phyloP scores from a whole-genome alignment of 2,888 invertebrate genomes.

The Rhagonycha fulva region DNA sequence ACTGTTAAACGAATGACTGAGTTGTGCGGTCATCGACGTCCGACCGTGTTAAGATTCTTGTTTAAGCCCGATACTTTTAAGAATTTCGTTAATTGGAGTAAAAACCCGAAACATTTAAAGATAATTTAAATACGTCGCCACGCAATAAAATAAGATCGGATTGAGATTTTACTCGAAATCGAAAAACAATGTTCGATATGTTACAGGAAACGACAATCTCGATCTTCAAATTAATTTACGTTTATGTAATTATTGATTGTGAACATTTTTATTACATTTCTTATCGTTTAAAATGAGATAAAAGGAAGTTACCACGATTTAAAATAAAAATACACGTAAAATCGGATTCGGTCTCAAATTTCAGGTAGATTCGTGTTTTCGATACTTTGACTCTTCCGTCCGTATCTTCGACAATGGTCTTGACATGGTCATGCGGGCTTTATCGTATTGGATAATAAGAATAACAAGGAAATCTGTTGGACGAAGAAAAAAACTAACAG shows the following conservation, averaged over 20 bases:
- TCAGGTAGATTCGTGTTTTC: not conserved
- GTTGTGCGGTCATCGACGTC: constrained; percentile 24
- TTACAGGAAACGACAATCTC: not conserved
- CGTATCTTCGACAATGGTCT: not conserved
- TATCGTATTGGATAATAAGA: not conserved
- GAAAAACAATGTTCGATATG: not conserved
- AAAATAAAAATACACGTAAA: not conserved
- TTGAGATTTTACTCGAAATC: not conserved
- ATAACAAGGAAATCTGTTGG: not conserved
- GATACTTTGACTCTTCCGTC: not conserved
- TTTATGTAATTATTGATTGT: not conserved
- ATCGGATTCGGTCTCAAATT: not conserved
- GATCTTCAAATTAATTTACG: not conserved
- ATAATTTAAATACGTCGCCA: not conserved
- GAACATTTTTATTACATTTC: not conserved
- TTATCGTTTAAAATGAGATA: not conserved
- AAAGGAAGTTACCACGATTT: not conserved
- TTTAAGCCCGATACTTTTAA: not conserved
- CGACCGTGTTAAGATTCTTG: constrained; percentile 3
- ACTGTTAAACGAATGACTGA: constrained; percentile 32
- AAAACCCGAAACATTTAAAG: not conserved
- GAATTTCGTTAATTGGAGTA: constrained; percentile 12
- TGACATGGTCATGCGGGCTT: not conserved
- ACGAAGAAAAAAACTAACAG: too few relatives aligned
- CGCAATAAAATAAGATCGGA: not conserved